Percentiles rank a stretch among this genome's conserved stretches.
phyloP scores from a whole-genome alignment of 2,888 invertebrate genomes.

The Agapostemon virescens region DNA sequence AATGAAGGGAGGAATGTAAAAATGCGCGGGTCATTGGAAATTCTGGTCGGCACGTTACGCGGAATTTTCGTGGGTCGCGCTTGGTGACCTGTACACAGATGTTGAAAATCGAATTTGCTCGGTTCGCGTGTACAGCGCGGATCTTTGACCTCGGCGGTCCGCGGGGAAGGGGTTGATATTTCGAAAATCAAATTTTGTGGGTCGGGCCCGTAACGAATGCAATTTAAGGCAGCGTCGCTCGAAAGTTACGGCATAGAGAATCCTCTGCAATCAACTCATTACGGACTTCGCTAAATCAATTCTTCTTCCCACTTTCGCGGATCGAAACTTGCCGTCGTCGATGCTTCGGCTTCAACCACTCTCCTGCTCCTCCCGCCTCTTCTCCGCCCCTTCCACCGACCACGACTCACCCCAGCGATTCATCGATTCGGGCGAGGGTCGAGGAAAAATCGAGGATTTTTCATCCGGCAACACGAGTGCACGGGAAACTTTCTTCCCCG shows the following conservation, averaged over 20 bases:
- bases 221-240: constrained; percentile 59
- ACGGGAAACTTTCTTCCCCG: constrained; percentile 19
- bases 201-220: constrained; percentile 60
- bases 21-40: constrained; percentile 28
- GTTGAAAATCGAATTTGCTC: constrained; percentile 61
- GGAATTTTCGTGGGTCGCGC: constrained; percentile 38
- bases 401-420: neutral
- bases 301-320: constrained; percentile 46
- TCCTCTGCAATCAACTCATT: constrained; percentile 65
- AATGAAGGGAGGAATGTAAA: neutral
- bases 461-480: neutral
- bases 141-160: constrained; percentile 30
- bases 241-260: constrained; percentile 58
- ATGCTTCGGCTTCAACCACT: neutral
- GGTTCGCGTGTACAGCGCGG: constrained; percentile 40
- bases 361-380: neutral
- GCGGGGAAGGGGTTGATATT: constrained; percentile 48
- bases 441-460: constrained; percentile 23
- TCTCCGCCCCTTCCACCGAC: neutral
- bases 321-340: constrained; percentile 38
- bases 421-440: constrained; percentile 10
- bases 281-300: constrained; percentile 64
- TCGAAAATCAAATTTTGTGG: constrained; percentile 64
- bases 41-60: constrained; percentile 42
- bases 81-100: constrained; percentile 42